Conservation (phyloP, 2,113 vertebrate species). For the Rhinoderma darwinii region DNA sequence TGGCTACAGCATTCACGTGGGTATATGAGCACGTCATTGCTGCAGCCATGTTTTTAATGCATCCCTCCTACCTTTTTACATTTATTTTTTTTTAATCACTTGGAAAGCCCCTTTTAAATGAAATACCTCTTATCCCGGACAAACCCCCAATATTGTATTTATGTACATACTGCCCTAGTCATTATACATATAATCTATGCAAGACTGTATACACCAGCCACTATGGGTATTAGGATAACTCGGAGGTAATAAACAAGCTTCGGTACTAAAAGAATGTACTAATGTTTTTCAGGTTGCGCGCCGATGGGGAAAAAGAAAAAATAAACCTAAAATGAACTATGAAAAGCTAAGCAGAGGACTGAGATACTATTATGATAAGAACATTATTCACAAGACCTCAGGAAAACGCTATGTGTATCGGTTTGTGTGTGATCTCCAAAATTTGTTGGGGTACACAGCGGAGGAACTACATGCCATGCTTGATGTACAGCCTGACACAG, state of each 20-base stretch:
- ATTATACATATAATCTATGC: not conserved
- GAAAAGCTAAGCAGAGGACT: slow-evolving; percentile 88
- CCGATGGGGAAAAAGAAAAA: slow-evolving; percentile 87
- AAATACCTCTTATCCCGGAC: not conserved
- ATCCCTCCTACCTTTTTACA: too few relatives aligned
- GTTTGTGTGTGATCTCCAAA: slow-evolving; percentile 89
- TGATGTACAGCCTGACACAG: slow-evolving; percentile 84
- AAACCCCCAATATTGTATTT: not conserved
- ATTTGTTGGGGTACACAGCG: slow-evolving; percentile 81
- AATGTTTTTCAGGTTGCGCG: slow-evolving; percentile 77
- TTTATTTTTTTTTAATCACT: too few relatives aligned
- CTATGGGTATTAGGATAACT: not conserved
- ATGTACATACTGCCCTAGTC: not conserved
- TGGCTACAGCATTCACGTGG: too few relatives aligned
- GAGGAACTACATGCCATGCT: slow-evolving; percentile 88
- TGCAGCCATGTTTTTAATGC: too few relatives aligned
- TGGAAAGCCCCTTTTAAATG: not conserved
- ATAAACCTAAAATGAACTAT: slow-evolving; percentile 94
- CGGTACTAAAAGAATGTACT: not conserved
- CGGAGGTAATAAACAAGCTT: not conserved
- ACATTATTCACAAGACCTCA: slow-evolving; percentile 90
- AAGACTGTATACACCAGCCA: too few relatives aligned
- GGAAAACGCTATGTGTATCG: slow-evolving; percentile 91
- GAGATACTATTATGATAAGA: slow-evolving; percentile 91
- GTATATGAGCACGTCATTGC: too few relatives aligned